phyloP scores from a whole-genome alignment of 2,113 vertebrate genomes.

The Lagopus leucura region DNA sequence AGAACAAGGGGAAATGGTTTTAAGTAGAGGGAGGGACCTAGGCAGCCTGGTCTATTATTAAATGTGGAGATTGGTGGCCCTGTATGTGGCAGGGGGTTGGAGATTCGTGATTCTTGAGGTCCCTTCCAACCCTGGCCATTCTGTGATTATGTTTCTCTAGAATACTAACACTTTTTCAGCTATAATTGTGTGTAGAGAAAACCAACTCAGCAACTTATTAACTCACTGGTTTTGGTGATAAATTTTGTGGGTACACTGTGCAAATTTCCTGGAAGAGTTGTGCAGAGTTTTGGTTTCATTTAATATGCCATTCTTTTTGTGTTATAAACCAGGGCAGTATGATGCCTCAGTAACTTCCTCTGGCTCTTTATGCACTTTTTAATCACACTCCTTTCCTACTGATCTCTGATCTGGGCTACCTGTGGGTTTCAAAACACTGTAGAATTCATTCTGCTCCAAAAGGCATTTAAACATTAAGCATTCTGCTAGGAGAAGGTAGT shows the following conservation, averaged over 20 bases:
- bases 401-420: background rate
- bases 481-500: background rate
- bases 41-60: no score
- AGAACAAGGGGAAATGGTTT: no score
- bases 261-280: background rate
- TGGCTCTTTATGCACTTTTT: background rate
- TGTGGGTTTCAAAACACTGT: background rate
- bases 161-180: background rate
- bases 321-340: background rate
- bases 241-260: background rate
- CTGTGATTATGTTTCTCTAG: background rate
- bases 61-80: no score
- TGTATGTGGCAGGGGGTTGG: no score
- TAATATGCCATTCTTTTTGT: background rate
- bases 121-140: no score
- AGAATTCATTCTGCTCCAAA: background rate
- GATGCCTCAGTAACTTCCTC: background rate
- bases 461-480: background rate
- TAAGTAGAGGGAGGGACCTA: no score
- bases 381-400: background rate
- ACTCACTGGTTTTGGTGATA: background rate
- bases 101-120: no score
- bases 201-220: background rate
- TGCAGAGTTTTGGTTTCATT: background rate
- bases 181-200: background rate